Conservation (phyloP, 2,113 vertebrate species). For the Myotis yumanensis region DNA sequence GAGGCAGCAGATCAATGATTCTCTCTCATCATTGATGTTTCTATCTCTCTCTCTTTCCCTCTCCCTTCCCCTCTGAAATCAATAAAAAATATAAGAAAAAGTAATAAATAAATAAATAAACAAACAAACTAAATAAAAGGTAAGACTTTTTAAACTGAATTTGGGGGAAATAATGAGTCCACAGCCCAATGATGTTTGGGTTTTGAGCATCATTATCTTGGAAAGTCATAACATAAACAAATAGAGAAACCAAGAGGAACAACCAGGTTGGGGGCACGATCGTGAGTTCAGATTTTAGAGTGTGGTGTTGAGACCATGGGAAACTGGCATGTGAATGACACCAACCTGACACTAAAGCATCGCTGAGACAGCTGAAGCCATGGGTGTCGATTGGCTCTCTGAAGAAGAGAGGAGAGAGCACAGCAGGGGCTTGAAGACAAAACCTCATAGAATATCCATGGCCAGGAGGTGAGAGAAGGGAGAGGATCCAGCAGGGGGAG, state of each 20-base stretch:
- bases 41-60: no score
- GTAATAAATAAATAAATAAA: no score
- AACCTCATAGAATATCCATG: not conserved
- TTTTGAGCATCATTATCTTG: slow-evolving; percentile 7
- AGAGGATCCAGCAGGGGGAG: not conserved
- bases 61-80: no score
- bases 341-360: not conserved
- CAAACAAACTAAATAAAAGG: not conserved
- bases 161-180: not conserved
- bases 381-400: not conserved
- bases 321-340: not conserved
- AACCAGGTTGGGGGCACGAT: not conserved
- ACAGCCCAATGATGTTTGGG: not conserved
- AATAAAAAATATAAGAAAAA: no score
- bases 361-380: not conserved
- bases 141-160: not conserved
- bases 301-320: not conserved
- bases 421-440: not conserved
- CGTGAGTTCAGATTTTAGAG: not conserved
- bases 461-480: not conserved
- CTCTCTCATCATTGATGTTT: no score
- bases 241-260: not conserved
- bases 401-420: not conserved
- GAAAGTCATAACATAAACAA: not conserved
- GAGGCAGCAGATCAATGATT: no score